Conservation (phyloP, 2,797 vertebrate genomes). For the Holocentrus rufus region DNA sequence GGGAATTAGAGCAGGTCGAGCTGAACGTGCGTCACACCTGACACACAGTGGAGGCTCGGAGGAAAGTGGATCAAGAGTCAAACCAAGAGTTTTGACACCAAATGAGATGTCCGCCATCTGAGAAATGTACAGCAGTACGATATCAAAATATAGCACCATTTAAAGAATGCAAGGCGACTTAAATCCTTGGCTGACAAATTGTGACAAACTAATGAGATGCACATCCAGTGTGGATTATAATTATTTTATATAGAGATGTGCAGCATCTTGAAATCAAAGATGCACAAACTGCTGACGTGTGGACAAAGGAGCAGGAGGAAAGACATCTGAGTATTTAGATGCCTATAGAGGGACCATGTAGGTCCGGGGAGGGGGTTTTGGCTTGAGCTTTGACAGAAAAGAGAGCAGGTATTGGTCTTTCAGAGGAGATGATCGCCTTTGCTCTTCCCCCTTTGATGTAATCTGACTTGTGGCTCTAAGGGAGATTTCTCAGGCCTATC, state of each 20-base stretch:
- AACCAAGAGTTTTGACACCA: not conserved
- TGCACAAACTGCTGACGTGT: too few relatives aligned
- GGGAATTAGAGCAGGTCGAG: conserved; percentile 79
- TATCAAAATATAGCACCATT: too few relatives aligned
- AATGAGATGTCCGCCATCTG: not conserved
- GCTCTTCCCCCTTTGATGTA: conserved; percentile 26
- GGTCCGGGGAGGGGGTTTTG: not conserved
- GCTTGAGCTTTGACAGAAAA: not conserved
- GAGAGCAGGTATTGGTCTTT: conserved; percentile 21
- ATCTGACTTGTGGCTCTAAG: conserved; percentile 33
- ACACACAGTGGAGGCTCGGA: conserved; percentile 35
- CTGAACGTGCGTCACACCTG: conserved; percentile 77
- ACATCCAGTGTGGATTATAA: too few relatives aligned
- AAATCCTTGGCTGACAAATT: too few relatives aligned
- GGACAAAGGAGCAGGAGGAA: not conserved
- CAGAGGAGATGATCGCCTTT: conserved; percentile 32
- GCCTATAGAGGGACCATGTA: not conserved
- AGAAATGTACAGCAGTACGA: not conserved
- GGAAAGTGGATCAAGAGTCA: conserved; percentile 59
- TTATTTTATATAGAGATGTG: too few relatives aligned
- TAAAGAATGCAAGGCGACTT: too few relatives aligned
- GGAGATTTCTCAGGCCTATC: conserved; percentile 1
- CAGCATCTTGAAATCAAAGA: too few relatives aligned
- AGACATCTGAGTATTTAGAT: not conserved
- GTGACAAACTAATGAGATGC: too few relatives aligned